A percentile compares a stretch with the other conserved stretches of the same genome.
Evolutionary conservation across 2,797 vertebrate genomes (phyloP).

Genomic region (Clangula hyemalis): DNA sequence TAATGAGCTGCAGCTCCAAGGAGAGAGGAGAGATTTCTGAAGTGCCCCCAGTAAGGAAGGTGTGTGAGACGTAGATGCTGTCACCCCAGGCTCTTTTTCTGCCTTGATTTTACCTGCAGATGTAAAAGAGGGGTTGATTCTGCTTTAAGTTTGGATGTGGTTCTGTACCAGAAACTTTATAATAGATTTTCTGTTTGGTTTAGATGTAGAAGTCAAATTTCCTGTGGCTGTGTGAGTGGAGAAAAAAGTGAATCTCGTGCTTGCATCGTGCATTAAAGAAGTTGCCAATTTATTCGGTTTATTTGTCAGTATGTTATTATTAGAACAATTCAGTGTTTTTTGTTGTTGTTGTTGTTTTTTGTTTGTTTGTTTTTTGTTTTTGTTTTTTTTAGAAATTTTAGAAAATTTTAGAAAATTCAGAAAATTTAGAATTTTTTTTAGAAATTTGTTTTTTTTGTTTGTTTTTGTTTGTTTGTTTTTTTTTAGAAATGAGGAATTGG

Average conservation of each 20-base stretch:
- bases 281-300: neutral
- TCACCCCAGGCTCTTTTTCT: neutral
- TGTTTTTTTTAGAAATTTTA: neutral
- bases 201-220: neutral
- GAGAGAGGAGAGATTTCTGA: neutral
- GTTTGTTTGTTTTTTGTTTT: neutral
- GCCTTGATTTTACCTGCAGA: neutral
- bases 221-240: neutral
- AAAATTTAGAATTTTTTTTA: too few relatives aligned
- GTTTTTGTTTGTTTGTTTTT: neutral
- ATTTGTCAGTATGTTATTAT: neutral
- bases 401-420: too few relatives aligned
- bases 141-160: neutral
- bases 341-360: too few relatives aligned
- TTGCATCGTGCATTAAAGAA: neutral
- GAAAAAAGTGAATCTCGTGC: neutral
- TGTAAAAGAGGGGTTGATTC: neutral
- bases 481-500: neutral
- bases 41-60: neutral
- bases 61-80: rapidly evolving
- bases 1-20: neutral
- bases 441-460: too few relatives aligned
- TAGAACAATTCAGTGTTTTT: neutral
- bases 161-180: neutral
- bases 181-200: neutral